A percentile compares a stretch with the other conserved stretches of the same genome.
Conservation (phyloP, 2,113 vertebrate species). For the Osmerus eperlanus region DNA sequence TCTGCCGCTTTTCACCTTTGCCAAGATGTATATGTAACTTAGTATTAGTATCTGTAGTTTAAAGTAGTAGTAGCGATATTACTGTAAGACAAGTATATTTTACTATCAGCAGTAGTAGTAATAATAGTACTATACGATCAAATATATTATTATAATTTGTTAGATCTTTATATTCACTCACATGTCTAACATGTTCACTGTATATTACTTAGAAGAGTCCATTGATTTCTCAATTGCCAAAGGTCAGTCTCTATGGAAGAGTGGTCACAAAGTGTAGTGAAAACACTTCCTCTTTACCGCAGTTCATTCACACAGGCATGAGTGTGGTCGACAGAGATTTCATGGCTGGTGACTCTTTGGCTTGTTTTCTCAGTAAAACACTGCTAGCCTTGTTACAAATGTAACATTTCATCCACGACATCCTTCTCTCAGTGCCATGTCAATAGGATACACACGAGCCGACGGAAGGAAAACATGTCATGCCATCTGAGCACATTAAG, state of each 20-base stretch:
- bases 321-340: constrained; percentile 50
- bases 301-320: constrained; percentile 31
- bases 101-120: neutral
- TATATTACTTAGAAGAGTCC: constrained; percentile 28
- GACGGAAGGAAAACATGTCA: neutral
- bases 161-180: constrained; percentile 10
- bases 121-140: no score
- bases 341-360: constrained; percentile 49
- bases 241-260: constrained; percentile 63
- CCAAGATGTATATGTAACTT: no score
- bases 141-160: neutral
- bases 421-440: constrained; percentile 2
- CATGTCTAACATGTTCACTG: constrained; percentile 30
- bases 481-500: neutral
- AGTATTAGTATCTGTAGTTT: no score
- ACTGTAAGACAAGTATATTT: neutral
- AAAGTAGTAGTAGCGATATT: no score
- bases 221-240: constrained; percentile 61
- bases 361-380: constrained; percentile 36
- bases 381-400: constrained; percentile 10
- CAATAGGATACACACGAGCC: neutral
- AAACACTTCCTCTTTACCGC: constrained; percentile 53
- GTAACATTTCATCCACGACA: constrained; percentile 2
- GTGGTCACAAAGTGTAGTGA: constrained; percentile 44
- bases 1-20: neutral